Evolutionary conservation across 2,888 invertebrate genomes (phyloP).

Genomic region (Encarsia formosa): DNA sequence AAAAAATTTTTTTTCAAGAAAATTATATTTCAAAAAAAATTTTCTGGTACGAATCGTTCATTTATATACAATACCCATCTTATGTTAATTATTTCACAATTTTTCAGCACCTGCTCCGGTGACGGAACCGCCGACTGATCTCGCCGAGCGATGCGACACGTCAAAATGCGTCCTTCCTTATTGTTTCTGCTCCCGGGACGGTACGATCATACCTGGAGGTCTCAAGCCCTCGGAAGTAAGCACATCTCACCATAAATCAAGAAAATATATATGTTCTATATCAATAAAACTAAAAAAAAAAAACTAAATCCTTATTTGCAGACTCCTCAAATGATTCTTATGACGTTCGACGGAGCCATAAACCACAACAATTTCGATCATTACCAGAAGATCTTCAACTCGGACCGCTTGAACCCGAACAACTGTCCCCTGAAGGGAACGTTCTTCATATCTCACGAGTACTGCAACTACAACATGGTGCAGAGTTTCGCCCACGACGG

Average conservation of each 20-base stretch:
- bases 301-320: too few species aligned
- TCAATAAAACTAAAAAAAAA: not conserved
- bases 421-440: constrained; percentile 85
- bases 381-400: constrained; percentile 80
- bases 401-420: constrained; percentile 80
- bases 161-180: constrained; percentile 76
- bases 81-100: not conserved
- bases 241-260: too few species aligned
- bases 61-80: too few species aligned
- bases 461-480: constrained; percentile 89
- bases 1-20: too few species aligned
- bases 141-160: constrained; percentile 75
- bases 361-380: constrained; percentile 87
- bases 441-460: constrained; percentile 87
- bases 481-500: constrained; percentile 84
- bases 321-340: constrained; percentile 89
- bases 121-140: constrained; percentile 76
- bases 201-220: constrained; percentile 80
- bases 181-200: constrained; percentile 89
- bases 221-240: constrained; percentile 78
- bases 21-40: too few species aligned
- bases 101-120: constrained; percentile 58
- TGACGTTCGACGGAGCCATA: constrained; percentile 85
- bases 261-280: not conserved
- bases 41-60: too few species aligned